Conservation (phyloP, 2,888 invertebrate genomes). For the Vesta saturnalis region DNA sequence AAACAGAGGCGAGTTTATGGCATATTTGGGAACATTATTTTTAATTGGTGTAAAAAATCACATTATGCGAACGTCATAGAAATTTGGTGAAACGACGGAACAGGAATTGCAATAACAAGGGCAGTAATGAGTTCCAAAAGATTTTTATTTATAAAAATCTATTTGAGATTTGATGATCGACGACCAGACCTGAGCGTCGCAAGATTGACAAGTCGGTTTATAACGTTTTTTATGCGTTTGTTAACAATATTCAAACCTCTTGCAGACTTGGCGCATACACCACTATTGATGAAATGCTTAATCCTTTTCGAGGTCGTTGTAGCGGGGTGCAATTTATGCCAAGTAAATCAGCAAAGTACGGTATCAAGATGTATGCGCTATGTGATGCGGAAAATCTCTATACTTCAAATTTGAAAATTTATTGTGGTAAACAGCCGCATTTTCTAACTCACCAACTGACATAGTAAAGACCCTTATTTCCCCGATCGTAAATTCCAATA, state of each 20-base stretch:
- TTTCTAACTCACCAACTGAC: not conserved
- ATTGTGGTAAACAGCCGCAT: not conserved
- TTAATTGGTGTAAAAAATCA: constrained; percentile 31
- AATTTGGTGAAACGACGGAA: constrained; percentile 35
- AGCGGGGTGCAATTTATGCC: not conserved
- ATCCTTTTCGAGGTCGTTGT: not conserved
- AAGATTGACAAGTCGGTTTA: constrained; percentile 13
- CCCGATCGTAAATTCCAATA: not conserved
- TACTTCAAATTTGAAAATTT: not conserved
- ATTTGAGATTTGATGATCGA: constrained; percentile 41
- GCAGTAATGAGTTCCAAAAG: constrained; percentile 39
- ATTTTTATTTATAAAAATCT: constrained; percentile 36
- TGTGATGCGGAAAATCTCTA: not conserved
- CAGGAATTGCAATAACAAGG: constrained; percentile 37
- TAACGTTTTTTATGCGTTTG: not conserved
- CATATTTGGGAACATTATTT: constrained; percentile 35
- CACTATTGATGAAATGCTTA: not conserved
- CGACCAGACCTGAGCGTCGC: constrained; percentile 34
- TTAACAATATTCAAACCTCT: not conserved
- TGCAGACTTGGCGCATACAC: not conserved
- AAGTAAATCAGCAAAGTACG: constrained; percentile 1
- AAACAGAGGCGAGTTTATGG: constrained; percentile 12
- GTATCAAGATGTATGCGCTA: constrained; percentile 3
- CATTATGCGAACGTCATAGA: constrained; percentile 35
- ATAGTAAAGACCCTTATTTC: not conserved